These are phyloP conservation scores for Agrochola macilenta DNA, from an alignment of 2,888 invertebrate genomes.

Conservation along the genomic window DNA sequence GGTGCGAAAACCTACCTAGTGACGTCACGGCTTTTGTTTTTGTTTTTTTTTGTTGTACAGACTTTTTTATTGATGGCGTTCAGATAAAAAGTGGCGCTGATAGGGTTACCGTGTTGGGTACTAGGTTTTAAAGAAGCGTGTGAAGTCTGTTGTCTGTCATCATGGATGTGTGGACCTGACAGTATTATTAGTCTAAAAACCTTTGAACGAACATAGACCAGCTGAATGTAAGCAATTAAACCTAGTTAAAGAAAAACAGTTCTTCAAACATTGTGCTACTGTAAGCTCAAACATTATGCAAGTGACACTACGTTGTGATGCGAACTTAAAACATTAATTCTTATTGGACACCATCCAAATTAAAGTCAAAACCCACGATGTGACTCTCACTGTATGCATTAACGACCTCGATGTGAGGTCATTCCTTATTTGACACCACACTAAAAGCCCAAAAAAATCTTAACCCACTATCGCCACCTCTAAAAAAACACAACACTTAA, in stretches of 20 bases:
- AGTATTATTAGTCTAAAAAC: not conserved
- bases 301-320: not conserved
- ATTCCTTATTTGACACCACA: slow-evolving; percentile 10
- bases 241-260: not conserved
- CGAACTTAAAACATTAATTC: not conserved
- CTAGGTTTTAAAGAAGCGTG: slow-evolving; percentile 38
- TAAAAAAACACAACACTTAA: slow-evolving; percentile 36
- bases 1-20: slow-evolving; percentile 88
- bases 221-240: not conserved
- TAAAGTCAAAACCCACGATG: not conserved
- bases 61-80: slow-evolving; percentile 88
- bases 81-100: slow-evolving; percentile 86
- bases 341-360: not conserved
- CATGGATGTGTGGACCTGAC: not conserved
- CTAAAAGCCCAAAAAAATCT: slow-evolving; percentile 47
- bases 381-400: not conserved
- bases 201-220: not conserved
- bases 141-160: slow-evolving; percentile 1
- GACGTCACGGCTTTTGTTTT: slow-evolving; percentile 87
- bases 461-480: slow-evolving; percentile 28
- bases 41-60: slow-evolving; percentile 73
- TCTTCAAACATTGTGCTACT: not conserved
- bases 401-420: not conserved
- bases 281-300: not conserved
- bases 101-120: slow-evolving; percentile 72